Evolutionary conservation across 2,797 vertebrate species (phyloP).

Genomic region (Amphiprion clarkii): DNA sequence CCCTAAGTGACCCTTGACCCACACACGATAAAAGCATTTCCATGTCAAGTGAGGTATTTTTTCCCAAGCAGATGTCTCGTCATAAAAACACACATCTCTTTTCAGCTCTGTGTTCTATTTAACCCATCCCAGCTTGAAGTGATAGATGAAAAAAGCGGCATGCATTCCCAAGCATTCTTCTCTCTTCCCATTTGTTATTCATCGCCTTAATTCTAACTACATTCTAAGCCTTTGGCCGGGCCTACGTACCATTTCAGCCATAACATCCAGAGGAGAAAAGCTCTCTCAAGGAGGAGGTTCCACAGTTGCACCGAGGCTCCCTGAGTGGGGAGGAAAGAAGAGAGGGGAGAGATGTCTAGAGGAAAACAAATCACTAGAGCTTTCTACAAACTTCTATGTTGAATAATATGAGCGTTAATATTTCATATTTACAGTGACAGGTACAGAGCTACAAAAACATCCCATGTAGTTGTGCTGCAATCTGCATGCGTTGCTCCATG

Average conservation of each 20-base stretch:
- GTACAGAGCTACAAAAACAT: not conserved
- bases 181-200: not conserved
- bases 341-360: conserved; percentile 39
- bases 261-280: conserved; percentile 56
- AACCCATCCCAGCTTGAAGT: not conserved
- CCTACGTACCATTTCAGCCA: conserved; percentile 75
- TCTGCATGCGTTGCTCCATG: not conserved
- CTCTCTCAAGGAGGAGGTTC: conserved; percentile 38
- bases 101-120: not conserved
- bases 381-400: conserved; percentile 13
- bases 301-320: conserved; percentile 52
- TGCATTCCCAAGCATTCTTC: conserved; percentile 14
- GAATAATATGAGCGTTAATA: conserved; percentile 25
- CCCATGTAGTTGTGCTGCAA: not conserved
- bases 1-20: too few relatives aligned
- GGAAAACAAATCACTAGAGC: conserved; percentile 45
- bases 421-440: conserved; percentile 27
- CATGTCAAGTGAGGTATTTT: not conserved
- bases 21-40: too few relatives aligned
- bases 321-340: conserved; percentile 44
- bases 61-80: not conserved
- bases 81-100: not conserved
- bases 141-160: not conserved
- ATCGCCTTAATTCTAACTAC: not conserved
- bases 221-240: conserved; percentile 13